Percentiles rank a stretch among this genome's conserved stretches.
Conservation (phyloP, 2,797 vertebrate genomes). For the Lycodopsis pacificus region DNA sequence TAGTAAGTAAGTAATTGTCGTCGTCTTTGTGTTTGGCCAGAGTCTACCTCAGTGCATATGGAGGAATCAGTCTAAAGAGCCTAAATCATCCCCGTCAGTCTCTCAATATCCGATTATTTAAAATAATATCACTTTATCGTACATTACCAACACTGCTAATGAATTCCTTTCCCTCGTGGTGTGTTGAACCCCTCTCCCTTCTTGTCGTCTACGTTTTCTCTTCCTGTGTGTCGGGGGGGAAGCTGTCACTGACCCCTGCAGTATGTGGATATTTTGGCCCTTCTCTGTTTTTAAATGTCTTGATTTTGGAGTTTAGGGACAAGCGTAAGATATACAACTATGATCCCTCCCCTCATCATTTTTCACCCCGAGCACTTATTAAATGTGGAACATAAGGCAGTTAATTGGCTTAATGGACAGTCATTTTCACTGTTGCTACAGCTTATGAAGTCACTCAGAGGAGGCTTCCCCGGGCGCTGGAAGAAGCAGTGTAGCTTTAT, state of each 20-base stretch:
- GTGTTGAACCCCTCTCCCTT: slow-evolving; percentile 18
- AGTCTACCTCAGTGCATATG: slow-evolving; percentile 95
- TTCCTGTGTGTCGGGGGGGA: slow-evolving; percentile 26
- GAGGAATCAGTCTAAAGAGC: slow-evolving; percentile 81
- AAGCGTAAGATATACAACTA: neutral
- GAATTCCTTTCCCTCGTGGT: slow-evolving; percentile 30
- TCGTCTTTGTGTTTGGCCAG: slow-evolving; percentile 87
- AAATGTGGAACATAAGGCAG: slow-evolving; percentile 3
- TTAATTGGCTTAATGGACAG: slow-evolving; percentile 17
- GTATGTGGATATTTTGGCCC: slow-evolving; percentile 1
- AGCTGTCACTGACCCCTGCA: slow-evolving; percentile 8
- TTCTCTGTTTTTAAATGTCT: slow-evolving; percentile 1
- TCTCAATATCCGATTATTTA: slow-evolving; percentile 42
- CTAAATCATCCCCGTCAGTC: slow-evolving; percentile 67
- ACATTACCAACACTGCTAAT: slow-evolving; percentile 53
- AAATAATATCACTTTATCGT: slow-evolving; percentile 35
- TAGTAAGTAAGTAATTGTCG: slow-evolving; percentile 63
- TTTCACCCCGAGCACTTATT: neutral
- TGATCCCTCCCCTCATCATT: neutral
- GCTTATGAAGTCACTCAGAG: neutral
- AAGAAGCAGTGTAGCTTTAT: slow-evolving; percentile 35
- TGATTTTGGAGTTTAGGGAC: neutral
- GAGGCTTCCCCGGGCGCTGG: slow-evolving; percentile 17
- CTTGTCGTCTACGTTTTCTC: slow-evolving; percentile 5
- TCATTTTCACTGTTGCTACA: slow-evolving; percentile 7